Percentiles rank a stretch among this genome's conserved stretches.
Conservation (phyloP, 2,113 vertebrate species). For the Poeciliopsis prolifica region DNA sequence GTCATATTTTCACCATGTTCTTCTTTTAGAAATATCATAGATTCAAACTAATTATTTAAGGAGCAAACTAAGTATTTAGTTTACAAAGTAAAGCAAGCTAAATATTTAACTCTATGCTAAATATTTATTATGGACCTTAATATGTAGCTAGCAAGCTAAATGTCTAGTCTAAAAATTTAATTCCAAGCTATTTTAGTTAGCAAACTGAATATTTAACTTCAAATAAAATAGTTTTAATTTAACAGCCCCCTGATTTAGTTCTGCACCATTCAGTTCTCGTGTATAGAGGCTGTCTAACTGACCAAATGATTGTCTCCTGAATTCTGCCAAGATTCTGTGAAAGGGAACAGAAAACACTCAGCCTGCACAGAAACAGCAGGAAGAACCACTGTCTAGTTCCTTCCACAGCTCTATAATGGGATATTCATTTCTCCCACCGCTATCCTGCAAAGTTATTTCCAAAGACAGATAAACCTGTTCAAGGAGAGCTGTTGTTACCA, state of each 20-base stretch:
- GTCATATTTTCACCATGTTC: too few relatives aligned
- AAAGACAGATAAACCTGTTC: neutral
- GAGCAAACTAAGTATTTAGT: too few relatives aligned
- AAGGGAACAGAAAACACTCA: constrained; percentile 12
- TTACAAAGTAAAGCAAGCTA: too few relatives aligned
- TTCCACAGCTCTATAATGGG: constrained; percentile 7
- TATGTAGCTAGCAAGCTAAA: too few relatives aligned
- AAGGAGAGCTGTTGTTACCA: neutral
- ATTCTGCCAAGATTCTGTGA: constrained; percentile 8
- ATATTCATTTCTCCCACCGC: constrained; percentile 3
- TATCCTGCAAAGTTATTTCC: constrained; percentile 14
- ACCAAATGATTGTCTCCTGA: neutral
- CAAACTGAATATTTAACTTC: too few relatives aligned
- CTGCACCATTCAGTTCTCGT: neutral
- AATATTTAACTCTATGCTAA: too few relatives aligned
- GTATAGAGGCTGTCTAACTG: neutral
- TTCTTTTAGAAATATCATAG: too few relatives aligned
- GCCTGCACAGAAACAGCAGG: neutral
- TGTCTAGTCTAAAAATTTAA: too few relatives aligned
- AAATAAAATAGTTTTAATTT: too few relatives aligned
- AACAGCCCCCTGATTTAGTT: neutral
- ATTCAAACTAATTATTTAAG: too few relatives aligned
- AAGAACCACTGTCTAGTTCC: neutral
- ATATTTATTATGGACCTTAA: too few relatives aligned
- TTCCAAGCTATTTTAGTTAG: too few relatives aligned